Evolutionary conservation across 2,888 invertebrate genomes (phyloP).

Genomic region (Hirudinaria manillensis): DNA sequence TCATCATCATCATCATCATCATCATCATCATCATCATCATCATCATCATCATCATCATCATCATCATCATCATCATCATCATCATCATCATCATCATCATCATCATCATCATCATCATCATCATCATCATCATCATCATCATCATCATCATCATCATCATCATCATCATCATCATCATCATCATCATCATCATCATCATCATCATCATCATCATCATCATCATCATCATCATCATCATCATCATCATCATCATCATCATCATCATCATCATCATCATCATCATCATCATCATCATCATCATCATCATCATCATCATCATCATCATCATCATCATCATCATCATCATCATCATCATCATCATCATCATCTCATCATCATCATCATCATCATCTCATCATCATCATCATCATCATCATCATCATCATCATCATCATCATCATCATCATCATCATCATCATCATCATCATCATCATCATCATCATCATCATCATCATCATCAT

Average conservation of each 20-base stretch:
- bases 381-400: slow-evolving; percentile 24
- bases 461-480: background rate
- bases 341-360: slow-evolving; percentile 30
- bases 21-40: slow-evolving; percentile 25
- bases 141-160: slow-evolving; percentile 26
- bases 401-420: slow-evolving; percentile 15
- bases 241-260: slow-evolving; percentile 14
- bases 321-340: slow-evolving; percentile 26
- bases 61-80: slow-evolving; percentile 10
- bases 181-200: background rate
- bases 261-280: slow-evolving; percentile 28
- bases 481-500: slow-evolving; percentile 23
- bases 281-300: slow-evolving; percentile 5
- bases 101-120: background rate
- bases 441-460: background rate
- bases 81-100: slow-evolving; percentile 7
- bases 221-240: slow-evolving; percentile 17
- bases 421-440: slow-evolving; percentile 15
- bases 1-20: slow-evolving; percentile 30
- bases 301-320: slow-evolving; percentile 16
- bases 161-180: slow-evolving; percentile 30
- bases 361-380: slow-evolving; percentile 25
- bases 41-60: slow-evolving; percentile 25
- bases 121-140: slow-evolving; percentile 9
- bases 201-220: background rate